phyloP scores from a whole-genome alignment of 2,113 vertebrate genomes.

The Nothocercus julius region DNA sequence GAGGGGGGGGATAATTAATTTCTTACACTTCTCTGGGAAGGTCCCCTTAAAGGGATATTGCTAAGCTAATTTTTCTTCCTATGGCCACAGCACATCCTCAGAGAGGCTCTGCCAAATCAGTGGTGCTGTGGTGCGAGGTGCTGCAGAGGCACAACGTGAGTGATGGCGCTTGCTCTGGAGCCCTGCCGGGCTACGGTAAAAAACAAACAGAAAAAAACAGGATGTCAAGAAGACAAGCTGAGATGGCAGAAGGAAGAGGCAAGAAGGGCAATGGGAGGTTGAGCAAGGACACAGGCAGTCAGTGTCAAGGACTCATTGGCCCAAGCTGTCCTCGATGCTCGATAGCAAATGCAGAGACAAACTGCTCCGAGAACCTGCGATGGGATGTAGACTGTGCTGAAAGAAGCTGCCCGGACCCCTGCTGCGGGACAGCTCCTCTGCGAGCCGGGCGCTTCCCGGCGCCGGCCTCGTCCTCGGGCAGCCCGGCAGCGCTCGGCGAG shows the following conservation, averaged over 20 bases:
- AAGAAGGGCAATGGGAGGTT: fast-evolving
- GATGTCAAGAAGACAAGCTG: background rate
- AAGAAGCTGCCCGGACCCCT: background rate
- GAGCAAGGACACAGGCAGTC: fast-evolving
- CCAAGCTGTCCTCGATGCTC: background rate
- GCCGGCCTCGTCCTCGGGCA: background rate
- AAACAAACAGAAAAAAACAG: no score
- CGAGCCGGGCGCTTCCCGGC: background rate
- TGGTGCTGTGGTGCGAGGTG: background rate
- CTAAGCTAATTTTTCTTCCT: background rate
- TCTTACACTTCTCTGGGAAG: background rate
- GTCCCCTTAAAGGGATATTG: background rate
- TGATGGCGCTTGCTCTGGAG: background rate
- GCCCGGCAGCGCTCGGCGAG: background rate
- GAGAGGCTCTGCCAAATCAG: background rate
- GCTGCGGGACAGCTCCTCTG: background rate
- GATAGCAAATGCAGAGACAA: background rate
- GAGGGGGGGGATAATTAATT: background rate
- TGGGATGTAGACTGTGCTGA: background rate
- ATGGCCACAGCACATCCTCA: background rate
- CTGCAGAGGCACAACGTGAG: fast-evolving
- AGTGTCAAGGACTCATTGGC: background rate
- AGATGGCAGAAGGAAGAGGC: background rate
- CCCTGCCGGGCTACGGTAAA: background rate
- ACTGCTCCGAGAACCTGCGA: background rate